Evolutionary conservation across 2,888 invertebrate genomes (phyloP).

Genomic region (Ypsolopha sequella): DNA sequence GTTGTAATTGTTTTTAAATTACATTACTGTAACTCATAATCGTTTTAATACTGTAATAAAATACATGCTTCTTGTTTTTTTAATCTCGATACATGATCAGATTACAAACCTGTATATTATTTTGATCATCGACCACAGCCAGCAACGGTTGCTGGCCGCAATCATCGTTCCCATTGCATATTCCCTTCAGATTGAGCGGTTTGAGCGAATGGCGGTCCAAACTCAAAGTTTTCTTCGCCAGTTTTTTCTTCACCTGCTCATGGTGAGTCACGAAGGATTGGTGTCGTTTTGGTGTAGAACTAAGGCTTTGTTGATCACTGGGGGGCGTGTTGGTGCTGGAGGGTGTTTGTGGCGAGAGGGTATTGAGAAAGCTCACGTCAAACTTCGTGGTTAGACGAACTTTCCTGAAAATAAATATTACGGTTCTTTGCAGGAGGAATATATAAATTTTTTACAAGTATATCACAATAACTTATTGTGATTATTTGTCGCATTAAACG

Average conservation of each 20-base stretch:
- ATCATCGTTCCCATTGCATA: slow-evolving; percentile 46
- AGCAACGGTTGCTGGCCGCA: slow-evolving; percentile 39
- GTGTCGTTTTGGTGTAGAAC: slow-evolving; percentile 38
- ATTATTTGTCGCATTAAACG: not conserved
- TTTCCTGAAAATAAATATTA: slow-evolving; percentile 28
- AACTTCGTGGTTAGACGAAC: slow-evolving; percentile 55
- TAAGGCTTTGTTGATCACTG: slow-evolving; percentile 23
- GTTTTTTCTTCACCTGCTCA: slow-evolving; percentile 27
- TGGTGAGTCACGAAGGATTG: slow-evolving; percentile 41
- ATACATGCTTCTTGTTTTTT: no score
- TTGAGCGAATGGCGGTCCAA: slow-evolving; percentile 47
- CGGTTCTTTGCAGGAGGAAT: not conserved
- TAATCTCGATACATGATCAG: not conserved
- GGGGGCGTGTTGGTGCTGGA: slow-evolving; percentile 20
- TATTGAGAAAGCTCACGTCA: slow-evolving; percentile 50
- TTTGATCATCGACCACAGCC: slow-evolving; percentile 57
- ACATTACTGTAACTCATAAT: no score
- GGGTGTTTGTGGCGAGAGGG: slow-evolving; percentile 33
- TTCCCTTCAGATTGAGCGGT: slow-evolving; percentile 53
- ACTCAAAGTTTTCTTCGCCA: slow-evolving; percentile 41
- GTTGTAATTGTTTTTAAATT: no score
- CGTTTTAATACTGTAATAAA: no score
- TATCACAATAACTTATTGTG: no score
- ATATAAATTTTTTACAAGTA: no score
- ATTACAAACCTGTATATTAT: slow-evolving; percentile 52